Percentiles rank a stretch among this genome's conserved stretches.
phyloP scores from a whole-genome alignment of 2,113 vertebrate genomes.

The Trichomycterus rosablanca region DNA sequence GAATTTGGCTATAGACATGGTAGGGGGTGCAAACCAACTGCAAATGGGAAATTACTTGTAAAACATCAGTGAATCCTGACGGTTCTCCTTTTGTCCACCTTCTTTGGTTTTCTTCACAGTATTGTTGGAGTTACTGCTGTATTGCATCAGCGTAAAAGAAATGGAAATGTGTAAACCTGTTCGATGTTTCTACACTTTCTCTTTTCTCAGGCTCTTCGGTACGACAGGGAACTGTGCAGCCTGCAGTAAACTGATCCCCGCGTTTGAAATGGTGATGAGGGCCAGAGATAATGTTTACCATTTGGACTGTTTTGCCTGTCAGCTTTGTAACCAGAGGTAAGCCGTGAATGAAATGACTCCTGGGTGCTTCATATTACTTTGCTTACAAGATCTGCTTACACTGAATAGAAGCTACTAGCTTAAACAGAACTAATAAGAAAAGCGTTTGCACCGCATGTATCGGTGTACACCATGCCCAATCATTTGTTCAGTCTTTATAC shows the following conservation, averaged over 20 bases:
- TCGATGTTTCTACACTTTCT: conserved; percentile 63
- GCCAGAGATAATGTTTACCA: conserved; percentile 99
- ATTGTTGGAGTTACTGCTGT: conserved; percentile 43
- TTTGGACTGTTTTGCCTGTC: conserved; percentile 99
- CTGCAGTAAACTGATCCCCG: conserved; percentile 99
- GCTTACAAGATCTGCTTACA: conserved; percentile 50
- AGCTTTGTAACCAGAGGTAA: conserved; percentile 99
- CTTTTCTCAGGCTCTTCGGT: conserved; percentile 92
- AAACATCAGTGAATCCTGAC: no score
- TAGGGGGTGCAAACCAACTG: no score
- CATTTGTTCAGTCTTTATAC: not conserved
- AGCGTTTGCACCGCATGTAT: not conserved
- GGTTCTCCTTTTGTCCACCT: not conserved
- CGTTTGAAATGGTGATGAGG: conserved; percentile 99
- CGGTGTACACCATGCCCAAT: not conserved
- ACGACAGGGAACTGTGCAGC: conserved; percentile 98
- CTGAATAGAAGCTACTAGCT: conserved; percentile 10
- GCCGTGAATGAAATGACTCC: conserved; percentile 53
- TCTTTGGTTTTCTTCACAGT: conserved; percentile 24
- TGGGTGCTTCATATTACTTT: conserved; percentile 43
- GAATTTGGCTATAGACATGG: no score
- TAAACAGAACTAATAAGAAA: no score
- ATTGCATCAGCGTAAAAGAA: conserved; percentile 53
- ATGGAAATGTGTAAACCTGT: conserved; percentile 33
- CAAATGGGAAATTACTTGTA: no score